Evolutionary conservation across 2,797 vertebrate genomes (phyloP), one percentile per base, ranked within the genome.

Genomic region (Apogon talboti): DNA sequence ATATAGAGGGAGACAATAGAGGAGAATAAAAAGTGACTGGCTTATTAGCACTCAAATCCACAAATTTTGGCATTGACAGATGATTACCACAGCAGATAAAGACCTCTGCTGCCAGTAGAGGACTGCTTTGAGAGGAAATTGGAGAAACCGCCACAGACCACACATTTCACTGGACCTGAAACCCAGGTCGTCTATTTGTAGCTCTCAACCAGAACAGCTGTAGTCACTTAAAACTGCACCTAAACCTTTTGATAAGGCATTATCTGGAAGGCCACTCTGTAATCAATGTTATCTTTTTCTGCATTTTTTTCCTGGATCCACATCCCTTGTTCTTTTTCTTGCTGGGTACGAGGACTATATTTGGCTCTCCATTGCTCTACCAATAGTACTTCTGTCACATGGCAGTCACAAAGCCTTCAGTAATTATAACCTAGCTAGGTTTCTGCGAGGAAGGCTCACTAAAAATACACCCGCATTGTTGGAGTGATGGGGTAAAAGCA

Each of bases 371-470:
- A 76, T 52, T 52, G 77, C 73, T 84, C 89, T 74, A 86, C 87
- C 86, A 84, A 87, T 91, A 87, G 87, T 83, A 77, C 81, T 76
- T 76, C 46, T 86, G 88, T 93, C 91, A 90, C 91, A 92, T 91
- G 89, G 86, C 89, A 88, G 90, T 91, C 87, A 90, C 87, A 86
- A 90, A 90, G 85, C 51, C 5, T 79, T 87, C 86, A 69, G 89
- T 92, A 92, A 91, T 92, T 92, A 93, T 86, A 93, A 90, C 89
- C 82, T 87, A 77, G 75, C 78, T 82, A 66, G 62, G 69, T 88
- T 89, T 85, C 74, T 87, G 72, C 62, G 64, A 85, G 74, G 76
- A 86, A 85, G 75, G 78, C 74, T 57, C 69, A 60, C 86, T 91
- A 90, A 90, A 92, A 92, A 92, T 91, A 90, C 84, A 69, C 69